Conservation (phyloP, 2,113 vertebrate species). For the Anguilla rostrata region DNA sequence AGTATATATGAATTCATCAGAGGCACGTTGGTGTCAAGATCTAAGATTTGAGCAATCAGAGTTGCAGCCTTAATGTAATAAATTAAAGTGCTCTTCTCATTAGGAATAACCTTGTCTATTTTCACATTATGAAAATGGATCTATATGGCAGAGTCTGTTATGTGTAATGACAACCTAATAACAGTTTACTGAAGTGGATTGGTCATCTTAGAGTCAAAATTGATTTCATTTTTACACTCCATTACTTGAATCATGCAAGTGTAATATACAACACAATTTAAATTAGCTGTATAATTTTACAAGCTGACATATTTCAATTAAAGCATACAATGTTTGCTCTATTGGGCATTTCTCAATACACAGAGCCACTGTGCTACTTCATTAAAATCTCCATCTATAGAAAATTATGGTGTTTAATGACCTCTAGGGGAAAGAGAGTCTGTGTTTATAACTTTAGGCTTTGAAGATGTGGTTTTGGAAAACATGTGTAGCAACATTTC, state of each 20-base stretch:
- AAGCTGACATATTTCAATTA: conserved; percentile 5
- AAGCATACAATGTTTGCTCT: neutral
- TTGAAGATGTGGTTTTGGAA: neutral
- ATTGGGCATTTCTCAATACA: neutral
- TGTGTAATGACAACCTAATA: neutral
- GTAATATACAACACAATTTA: neutral
- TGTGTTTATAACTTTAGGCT: neutral
- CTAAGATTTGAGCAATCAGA: neutral
- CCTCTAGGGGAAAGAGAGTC: neutral
- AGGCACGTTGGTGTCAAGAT: neutral
- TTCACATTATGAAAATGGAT: neutral
- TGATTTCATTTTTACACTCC: neutral
- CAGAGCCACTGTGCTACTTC: neutral
- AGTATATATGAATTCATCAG: neutral
- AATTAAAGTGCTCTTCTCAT: neutral
- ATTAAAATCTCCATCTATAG: conserved; percentile 4
- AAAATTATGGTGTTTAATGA: neutral
- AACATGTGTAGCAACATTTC: neutral
- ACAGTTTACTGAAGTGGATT: neutral
- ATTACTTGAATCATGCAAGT: neutral
- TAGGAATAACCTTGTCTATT: neutral
- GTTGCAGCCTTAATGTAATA: neutral
- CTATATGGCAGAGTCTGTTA: neutral
- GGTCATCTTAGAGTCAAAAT: neutral
- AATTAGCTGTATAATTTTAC: neutral